phyloP scores from a whole-genome alignment of 2,113 vertebrate genomes.

The Sebastes schlegelii region DNA sequence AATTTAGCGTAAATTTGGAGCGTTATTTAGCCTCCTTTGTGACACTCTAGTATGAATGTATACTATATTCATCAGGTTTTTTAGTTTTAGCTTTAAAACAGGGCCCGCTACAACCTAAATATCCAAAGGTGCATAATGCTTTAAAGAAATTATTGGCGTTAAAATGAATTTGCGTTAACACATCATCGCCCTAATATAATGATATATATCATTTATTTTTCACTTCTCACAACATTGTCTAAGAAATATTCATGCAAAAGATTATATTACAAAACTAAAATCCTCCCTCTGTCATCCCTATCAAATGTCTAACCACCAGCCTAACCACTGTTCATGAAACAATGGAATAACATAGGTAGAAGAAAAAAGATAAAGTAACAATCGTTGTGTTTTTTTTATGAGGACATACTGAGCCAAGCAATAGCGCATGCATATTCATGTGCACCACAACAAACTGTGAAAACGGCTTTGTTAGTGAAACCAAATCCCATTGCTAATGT shows the following conservation, averaged over 20 bases:
- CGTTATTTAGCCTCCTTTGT: too few relatives aligned
- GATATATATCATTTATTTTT: neutral
- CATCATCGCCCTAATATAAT: too few relatives aligned
- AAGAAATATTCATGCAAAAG: conserved; percentile 19
- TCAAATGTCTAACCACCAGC: conserved; percentile 23
- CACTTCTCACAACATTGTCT: neutral
- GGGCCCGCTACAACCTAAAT: too few relatives aligned
- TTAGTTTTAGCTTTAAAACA: too few relatives aligned
- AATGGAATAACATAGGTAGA: conserved; percentile 25
- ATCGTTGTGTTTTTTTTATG: conserved; percentile 36
- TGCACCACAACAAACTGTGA: conserved; percentile 73
- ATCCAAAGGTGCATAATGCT: too few relatives aligned
- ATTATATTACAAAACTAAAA: conserved; percentile 13
- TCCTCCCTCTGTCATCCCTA: neutral
- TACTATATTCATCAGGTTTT: too few relatives aligned
- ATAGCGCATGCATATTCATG: conserved; percentile 76
- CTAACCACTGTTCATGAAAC: conserved; percentile 20
- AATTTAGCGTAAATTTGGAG: too few relatives aligned
- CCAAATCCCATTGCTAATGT: conserved; percentile 70
- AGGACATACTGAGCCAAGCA: conserved; percentile 54
- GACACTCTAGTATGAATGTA: too few relatives aligned
- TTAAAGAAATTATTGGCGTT: too few relatives aligned
- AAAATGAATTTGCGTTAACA: too few relatives aligned
- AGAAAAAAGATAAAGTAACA: conserved; percentile 12
- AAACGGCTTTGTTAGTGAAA: conserved; percentile 79